A percentile compares a stretch with the other conserved stretches of the same genome.
Conservation (phyloP, 2,113 vertebrate genomes). For the Cettia cetti region DNA sequence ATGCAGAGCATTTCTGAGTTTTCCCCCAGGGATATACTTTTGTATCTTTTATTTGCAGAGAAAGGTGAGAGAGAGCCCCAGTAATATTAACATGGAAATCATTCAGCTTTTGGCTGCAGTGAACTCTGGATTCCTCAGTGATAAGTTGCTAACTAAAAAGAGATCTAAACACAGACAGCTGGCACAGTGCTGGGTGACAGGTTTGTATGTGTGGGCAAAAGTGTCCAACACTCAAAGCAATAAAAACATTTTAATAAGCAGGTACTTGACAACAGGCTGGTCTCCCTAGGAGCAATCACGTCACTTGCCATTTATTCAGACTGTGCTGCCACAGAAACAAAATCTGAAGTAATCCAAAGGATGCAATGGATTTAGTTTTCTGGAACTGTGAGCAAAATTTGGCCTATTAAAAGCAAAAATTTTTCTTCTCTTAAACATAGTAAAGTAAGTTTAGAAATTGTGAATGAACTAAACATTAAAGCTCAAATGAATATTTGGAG, state of each 20-base stretch:
- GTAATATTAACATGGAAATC: not conserved
- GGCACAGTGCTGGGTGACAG: not conserved
- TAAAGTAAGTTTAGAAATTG: not conserved
- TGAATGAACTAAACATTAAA: not conserved
- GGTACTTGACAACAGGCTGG: not conserved
- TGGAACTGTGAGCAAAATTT: not conserved
- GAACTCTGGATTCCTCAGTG: not conserved
- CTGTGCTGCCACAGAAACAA: not conserved
- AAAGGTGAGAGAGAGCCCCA: not conserved
- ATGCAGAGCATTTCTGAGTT: not conserved
- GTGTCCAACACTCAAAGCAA: not conserved
- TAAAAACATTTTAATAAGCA: not conserved
- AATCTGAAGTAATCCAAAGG: not conserved
- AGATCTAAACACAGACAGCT: not conserved
- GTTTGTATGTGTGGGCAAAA: not conserved
- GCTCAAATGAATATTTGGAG: not conserved
- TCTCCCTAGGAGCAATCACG: not conserved
- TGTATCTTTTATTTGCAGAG: not conserved
- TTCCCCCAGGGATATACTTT: not conserved
- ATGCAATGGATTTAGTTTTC: not conserved
- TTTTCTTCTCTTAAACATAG: not conserved
- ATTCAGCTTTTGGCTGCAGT: not conserved
- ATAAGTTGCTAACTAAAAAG: not conserved
- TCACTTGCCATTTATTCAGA: not conserved
- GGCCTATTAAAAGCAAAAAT: not conserved